Base-by-base conservation (phyloP, 2,888 invertebrate genomes). In the Lycaena phlaeas region DNA sequence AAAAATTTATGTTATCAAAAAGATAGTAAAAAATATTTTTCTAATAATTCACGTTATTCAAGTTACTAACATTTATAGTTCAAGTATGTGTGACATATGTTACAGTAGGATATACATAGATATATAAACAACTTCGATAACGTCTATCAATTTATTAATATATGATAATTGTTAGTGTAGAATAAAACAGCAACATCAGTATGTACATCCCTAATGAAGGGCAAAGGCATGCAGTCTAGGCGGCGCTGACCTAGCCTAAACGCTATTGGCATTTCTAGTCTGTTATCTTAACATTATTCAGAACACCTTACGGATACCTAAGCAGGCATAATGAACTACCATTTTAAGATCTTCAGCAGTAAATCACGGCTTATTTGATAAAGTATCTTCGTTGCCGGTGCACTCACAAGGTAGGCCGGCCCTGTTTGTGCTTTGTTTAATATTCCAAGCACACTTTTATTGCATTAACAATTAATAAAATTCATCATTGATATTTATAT, bases 301-400 rank as follows among this genome's bases (percentile, higher is more conserved):
- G 48, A 48, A 52, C 52, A 52, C 52, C 51, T 52, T 49, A 50
- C 52, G 43, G 42, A 50, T 53, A 47, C 51, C 51, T 50, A 50
- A 53, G 51, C 48, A 48, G 48, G 46, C 42, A 51, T 53, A 53
- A 51, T 51, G 49, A 53, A 51, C 49, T 52, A 48, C 52, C 52
- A 52, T 52, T 52, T 52, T 40, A 43, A 51, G 52, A 51, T 45
- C 37, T 40, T 40, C 46, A 46, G 44, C 43, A 47, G 51, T 52
- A 52, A 49, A 51, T 51, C 49, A 52, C 48, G 43, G 43, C 25
- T 43, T 38, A 41, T 45, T 43, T 41, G 51, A 51, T 52, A 46
- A 46, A 45, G 45, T 45, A 51, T 51, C 44, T 44, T 41, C 40
- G 34, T 18, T 28, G 31, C 42, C 15, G 14, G 38, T 36, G 31